These are phyloP conservation scores for Drosophila lowei DNA, from an alignment of 1,140 invertebrate genomes.

Conservation along the genomic window DNA sequence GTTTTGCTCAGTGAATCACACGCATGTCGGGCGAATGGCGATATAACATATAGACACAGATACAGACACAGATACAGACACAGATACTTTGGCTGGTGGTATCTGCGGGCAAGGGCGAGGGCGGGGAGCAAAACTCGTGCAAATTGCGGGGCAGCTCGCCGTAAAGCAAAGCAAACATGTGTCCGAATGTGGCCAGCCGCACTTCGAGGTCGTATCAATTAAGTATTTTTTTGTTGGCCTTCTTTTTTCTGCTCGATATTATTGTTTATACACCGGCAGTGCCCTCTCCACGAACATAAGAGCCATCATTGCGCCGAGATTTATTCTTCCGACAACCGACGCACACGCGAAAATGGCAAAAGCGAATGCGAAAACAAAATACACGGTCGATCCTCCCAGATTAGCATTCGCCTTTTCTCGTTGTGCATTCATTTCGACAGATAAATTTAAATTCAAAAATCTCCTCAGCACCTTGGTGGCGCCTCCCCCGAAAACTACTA, in stretches of 20 bases:
- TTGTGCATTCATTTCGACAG: conserved; percentile 12
- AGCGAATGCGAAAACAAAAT: too few species aligned
- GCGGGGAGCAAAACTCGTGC: too few species aligned
- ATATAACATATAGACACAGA: conserved; percentile 20
- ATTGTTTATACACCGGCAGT: conserved; percentile 1
- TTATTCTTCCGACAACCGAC: conserved; percentile 10
- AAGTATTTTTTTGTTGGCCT: conserved; percentile 25
- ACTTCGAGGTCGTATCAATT: conserved; percentile 65
- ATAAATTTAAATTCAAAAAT: conserved; percentile 35
- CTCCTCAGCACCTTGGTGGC: too few species aligned
- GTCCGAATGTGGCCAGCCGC: conserved; percentile 2
- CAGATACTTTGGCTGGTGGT: conserved; percentile 15
- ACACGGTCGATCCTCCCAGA: too few species aligned
- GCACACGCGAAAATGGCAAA: too few species aligned
- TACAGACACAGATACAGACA: conserved; percentile 12
- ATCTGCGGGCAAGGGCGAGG: conserved; percentile 20
- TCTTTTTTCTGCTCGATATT: conserved; percentile 11
- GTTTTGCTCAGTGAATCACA: conserved; percentile 44
- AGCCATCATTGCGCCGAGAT: conserved; percentile 1
- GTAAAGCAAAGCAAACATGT: conserved; percentile 35
- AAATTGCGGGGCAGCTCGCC: too few species aligned
- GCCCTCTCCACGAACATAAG: background rate
- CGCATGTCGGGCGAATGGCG: conserved; percentile 14
- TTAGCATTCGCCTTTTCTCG: too few species aligned
- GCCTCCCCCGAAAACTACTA: too few species aligned